Evolutionary conservation across 2,113 vertebrate species (phyloP), one percentile per base, ranked within the genome.

Genomic region (Fregata magnificens): DNA sequence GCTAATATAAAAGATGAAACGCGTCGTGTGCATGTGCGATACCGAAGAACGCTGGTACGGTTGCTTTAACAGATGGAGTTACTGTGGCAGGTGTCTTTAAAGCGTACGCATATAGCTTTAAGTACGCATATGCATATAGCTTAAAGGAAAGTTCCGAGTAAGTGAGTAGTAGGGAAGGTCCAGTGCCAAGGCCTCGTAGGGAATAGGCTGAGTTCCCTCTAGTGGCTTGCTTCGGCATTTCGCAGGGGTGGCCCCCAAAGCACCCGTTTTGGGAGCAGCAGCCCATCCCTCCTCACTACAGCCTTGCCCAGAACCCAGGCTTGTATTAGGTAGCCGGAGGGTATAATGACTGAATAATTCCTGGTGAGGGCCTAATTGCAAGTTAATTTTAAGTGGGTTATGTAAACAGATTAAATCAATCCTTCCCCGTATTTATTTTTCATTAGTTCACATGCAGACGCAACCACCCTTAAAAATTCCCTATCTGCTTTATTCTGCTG

Each of bases 11-110:
- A 65, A 47, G 20, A 76, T 25, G 16, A 56, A 87, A 32, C 0
- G 0, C 0, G 0, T 38, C 3, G 0, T 13, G 26, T 52, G 25
- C 4, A 0, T 10, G 16, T 21, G 56, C 0, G 0, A 36, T 36
- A 19, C 11, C 14, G 28, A 61, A 59, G 11, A 45, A 19, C 10
- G 6, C 11, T 3, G 67, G 40, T 42, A 17, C 13, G 0, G 82
- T 55, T 36, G 24, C 49, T 88, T 58, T 74, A 83, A 45, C 44
- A 58, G 83, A 45, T 16, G 49, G 55, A 55, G 47, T 49, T 77
- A 49, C 62, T 25, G 67, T 44, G 6, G 1, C 38, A 56, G 84
- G 26, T 36, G 28, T 67, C 34, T 32, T 42, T 22, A 49, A 40
- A 88, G 53, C 11, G 0, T 25, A 7, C 4, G 10, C 16, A 4